Percentiles rank a stretch among this genome's conserved stretches.
Evolutionary conservation across 2,113 vertebrate species (phyloP).

Genomic region (Eolophus roseicapilla): DNA sequence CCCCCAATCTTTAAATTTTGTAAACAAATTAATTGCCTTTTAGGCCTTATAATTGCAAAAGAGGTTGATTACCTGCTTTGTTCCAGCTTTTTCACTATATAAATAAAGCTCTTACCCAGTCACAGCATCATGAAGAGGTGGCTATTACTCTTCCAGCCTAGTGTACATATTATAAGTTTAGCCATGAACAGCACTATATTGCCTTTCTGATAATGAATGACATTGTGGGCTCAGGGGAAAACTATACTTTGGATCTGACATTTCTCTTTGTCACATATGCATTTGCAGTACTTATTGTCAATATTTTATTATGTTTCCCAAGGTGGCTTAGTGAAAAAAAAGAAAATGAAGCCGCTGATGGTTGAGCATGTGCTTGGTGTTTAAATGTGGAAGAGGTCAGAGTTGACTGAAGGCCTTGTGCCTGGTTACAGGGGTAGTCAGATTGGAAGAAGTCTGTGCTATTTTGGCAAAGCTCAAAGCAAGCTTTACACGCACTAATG

Average conservation of each 20-base stretch:
- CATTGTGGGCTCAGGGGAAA: neutral
- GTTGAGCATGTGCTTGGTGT: neutral
- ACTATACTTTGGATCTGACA: neutral
- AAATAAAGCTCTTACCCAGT: neutral
- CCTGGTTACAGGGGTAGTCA: neutral
- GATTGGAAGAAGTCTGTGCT: neutral
- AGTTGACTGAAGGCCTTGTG: neutral
- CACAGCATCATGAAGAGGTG: neutral
- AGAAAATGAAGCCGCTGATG: neutral
- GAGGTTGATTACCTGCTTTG: neutral
- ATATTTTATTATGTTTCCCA: neutral
- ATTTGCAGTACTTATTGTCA: neutral
- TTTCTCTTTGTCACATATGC: neutral
- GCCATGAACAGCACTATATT: neutral
- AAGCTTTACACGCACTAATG: neutral
- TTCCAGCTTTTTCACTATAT: neutral
- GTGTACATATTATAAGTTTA: neutral
- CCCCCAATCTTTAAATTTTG: neutral
- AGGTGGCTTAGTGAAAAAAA: neutral
- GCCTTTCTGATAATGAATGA: neutral
- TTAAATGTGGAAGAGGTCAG: accelerated
- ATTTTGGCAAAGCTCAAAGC: neutral
- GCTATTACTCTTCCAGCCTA: neutral
- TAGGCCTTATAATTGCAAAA: neutral
- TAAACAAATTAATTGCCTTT: neutral